Base-by-base conservation (phyloP, 2,113 vertebrate genomes). In the Siniperca knerii region DNA sequence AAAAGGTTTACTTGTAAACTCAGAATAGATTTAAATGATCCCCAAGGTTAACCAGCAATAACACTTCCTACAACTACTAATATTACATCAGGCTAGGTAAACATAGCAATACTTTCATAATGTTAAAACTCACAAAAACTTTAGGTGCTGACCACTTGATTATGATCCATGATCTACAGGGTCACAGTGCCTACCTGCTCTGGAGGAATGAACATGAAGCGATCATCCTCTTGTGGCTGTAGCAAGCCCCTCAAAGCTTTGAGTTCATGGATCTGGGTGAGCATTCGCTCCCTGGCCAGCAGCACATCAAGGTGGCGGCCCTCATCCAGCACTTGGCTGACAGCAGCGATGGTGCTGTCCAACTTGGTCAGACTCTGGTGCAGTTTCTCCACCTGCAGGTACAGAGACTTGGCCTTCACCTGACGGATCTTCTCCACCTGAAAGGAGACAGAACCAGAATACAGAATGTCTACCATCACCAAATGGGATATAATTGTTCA, bases 351-450 rank as follows among this genome's bases (percentile, higher is more conserved):
- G 75, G 98, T 99, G 95, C 97, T 98, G 89, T 99, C 98, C 65
- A 99, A 91, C 93, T 99, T 99, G 87, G 95, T 98, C 10, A 99
- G 96, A 94, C 97, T 98, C 92, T 99, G 98, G 82, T 98, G 97
- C 44, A 99, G 95, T 89, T 99, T 99, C 83, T 99, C 98, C 77
- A 99, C 97, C 92, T 99, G 98, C 91, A 99, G 96, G 93, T 99
- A 99, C 55, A 99, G 95, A 3, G 98, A 99, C 95, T 99, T 99
- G 83, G 98, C 98, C 93, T 99, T 99, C 92, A 99, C 96, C 93
- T 99, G 98, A 44, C 98, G 97, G 89, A 99, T 99, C 95, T 99
- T 99, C 93, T 99, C 98, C 77, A 99, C 97, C 98, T 99, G 92
- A 21, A 75, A 40, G 42, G 6, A 77, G 9, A 61, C 1, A 21